phyloP scores from a whole-genome alignment of 2,888 invertebrate genomes.

The Salpingus planirostris region DNA sequence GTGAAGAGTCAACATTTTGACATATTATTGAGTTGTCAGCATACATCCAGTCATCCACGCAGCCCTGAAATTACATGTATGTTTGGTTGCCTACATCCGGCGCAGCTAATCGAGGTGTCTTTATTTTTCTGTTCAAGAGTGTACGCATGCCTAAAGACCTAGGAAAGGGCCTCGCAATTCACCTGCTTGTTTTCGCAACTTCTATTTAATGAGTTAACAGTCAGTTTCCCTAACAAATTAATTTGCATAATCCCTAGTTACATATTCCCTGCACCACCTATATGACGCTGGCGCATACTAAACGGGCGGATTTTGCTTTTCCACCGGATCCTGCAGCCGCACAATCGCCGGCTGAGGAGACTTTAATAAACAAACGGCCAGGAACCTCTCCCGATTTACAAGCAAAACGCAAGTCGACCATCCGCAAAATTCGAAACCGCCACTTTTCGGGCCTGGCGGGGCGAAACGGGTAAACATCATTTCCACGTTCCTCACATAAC shows the following conservation, averaged over 20 bases:
- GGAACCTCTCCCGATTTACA: neutral
- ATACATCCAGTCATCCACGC: too few relatives aligned
- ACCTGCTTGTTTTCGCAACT: constrained; percentile 4
- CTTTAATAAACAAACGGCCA: neutral
- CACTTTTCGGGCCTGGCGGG: neutral
- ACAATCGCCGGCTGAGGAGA: neutral
- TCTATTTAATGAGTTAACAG: constrained; percentile 7
- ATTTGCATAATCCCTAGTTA: constrained; percentile 12
- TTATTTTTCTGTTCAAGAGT: too few relatives aligned
- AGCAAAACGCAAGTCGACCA: neutral
- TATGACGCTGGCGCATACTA: constrained; percentile 1
- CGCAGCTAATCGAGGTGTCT: too few relatives aligned
- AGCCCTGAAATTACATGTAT: too few relatives aligned
- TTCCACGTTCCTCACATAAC: too few relatives aligned
- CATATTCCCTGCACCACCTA: constrained; percentile 8
- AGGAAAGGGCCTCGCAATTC: too few relatives aligned
- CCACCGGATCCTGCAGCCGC: neutral
- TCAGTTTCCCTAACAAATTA: constrained; percentile 7
- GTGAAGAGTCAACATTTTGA: too few relatives aligned
- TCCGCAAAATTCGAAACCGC: neutral
- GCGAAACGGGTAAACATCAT: too few relatives aligned
- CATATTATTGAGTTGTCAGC: too few relatives aligned
- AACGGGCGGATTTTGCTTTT: too few relatives aligned
- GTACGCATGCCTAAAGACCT: too few relatives aligned
- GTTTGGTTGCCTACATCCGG: too few relatives aligned